These are phyloP conservation scores for Aquatica leii DNA, from an alignment of 2,888 invertebrate species.

Conservation along the genomic window DNA sequence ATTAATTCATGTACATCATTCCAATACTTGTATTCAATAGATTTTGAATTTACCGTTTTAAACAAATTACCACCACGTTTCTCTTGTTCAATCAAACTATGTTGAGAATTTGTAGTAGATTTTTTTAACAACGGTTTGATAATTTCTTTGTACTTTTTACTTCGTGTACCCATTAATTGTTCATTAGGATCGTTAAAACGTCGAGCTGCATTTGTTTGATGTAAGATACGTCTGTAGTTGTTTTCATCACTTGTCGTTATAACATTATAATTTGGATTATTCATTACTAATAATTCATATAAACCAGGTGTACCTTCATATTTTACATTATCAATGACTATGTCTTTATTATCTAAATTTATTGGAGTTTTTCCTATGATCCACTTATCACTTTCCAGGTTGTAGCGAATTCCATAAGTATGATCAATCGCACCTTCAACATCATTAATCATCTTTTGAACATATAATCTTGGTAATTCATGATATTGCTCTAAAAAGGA, in stretches of 20 bases:
- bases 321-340: no score
- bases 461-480: background rate
- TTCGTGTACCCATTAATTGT: background rate
- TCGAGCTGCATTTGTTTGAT: background rate
- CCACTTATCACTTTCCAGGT: background rate
- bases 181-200: background rate
- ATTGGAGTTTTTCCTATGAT: background rate
- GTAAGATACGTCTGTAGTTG: background rate
- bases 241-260: background rate
- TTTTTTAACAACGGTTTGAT: constrained; percentile 13
- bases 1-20: background rate
- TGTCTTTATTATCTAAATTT: no score
- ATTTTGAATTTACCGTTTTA: no score
- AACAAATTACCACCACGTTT: no score
- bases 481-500: background rate
- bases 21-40: constrained; percentile 10
- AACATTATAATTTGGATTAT: no score
- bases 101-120: no score
- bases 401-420: background rate
- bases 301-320: background rate
- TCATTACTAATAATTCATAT: background rate
- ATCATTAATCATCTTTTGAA: background rate
- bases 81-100: no score
- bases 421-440: background rate
- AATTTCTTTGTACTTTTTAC: background rate